A percentile compares a stretch with the other conserved stretches of the same genome.
Evolutionary conservation across 92 coral and sea anemone genomes (phyloP).

Genomic region (Porites cylindrica): DNA sequence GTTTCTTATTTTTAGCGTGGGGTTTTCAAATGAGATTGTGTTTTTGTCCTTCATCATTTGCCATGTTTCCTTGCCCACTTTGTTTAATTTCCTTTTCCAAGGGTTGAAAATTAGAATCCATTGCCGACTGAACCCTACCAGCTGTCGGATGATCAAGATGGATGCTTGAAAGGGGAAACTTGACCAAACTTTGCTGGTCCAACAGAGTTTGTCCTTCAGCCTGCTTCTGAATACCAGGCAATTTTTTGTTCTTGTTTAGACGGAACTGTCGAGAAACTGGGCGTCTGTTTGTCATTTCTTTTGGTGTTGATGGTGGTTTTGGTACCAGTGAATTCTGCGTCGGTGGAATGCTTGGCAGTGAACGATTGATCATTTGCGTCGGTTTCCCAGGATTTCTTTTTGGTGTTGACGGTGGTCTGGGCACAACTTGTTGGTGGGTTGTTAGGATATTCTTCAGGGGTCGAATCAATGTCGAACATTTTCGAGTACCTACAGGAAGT

Average conservation of each 20-base stretch:
- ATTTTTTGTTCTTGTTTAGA: not conserved
- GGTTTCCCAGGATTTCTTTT: not conserved
- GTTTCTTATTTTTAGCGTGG: not conserved
- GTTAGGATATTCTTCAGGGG: not conserved
- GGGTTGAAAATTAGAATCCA: not conserved
- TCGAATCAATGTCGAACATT: not conserved
- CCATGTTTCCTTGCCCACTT: not conserved
- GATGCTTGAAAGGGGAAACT: not conserved
- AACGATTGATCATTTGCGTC: not conserved
- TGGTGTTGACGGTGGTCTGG: not conserved
- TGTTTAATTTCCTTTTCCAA: not conserved
- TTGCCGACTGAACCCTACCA: not conserved
- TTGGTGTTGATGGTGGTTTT: constrained; percentile 18
- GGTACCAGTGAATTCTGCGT: not conserved
- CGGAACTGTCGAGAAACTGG: not conserved
- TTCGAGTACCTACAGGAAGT: not conserved
- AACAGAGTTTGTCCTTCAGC: not conserved
- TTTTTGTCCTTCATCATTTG: not conserved
- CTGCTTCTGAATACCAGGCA: not conserved
- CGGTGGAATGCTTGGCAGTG: not conserved
- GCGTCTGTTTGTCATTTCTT: not conserved
- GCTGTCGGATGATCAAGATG: not conserved
- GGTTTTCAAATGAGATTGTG: not conserved
- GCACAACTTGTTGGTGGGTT: not conserved
- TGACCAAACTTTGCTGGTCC: no score